phyloP scores from a whole-genome alignment of 2,797 vertebrate genomes.

The Galaxias olidus region DNA sequence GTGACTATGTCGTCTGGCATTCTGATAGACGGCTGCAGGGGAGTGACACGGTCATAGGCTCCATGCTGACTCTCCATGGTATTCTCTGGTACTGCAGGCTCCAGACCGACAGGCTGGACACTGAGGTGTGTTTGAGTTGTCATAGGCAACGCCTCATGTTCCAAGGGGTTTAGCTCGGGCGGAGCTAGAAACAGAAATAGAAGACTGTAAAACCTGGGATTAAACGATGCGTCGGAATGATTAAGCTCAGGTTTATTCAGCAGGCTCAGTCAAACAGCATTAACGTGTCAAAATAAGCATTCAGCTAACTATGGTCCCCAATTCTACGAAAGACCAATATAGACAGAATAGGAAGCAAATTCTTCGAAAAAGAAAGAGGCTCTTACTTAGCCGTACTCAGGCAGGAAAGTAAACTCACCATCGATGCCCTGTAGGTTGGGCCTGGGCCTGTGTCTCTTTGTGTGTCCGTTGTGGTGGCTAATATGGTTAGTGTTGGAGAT shows the following conservation, averaged over 20 bases:
- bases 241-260: too few species aligned
- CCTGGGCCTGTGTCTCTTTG: constrained; percentile 28
- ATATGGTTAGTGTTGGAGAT: constrained; percentile 4
- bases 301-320: too few species aligned
- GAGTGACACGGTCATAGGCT: constrained; percentile 56
- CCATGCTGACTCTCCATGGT: constrained; percentile 46
- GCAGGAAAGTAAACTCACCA: constrained; percentile 50
- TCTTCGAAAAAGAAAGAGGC: too few species aligned
- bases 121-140: constrained; percentile 37
- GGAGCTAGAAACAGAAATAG: constrained; percentile 59
- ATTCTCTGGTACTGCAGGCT: constrained; percentile 26
- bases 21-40: constrained; percentile 52
- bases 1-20: constrained; percentile 27
- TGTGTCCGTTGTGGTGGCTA: constrained; percentile 13
- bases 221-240: background rate
- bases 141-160: constrained; percentile 72
- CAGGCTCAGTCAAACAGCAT: too few species aligned
- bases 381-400: too few species aligned
- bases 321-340: too few species aligned
- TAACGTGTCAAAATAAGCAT: too few species aligned
- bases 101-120: background rate
- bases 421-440: constrained; percentile 66
- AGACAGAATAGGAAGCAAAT: too few species aligned
- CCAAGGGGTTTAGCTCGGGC: constrained; percentile 68
- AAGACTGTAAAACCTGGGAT: background rate